These are phyloP conservation scores for Anthopleura xanthogrammica DNA, from an alignment of 92 coral and sea anemone species.

Conservation along the genomic window DNA sequence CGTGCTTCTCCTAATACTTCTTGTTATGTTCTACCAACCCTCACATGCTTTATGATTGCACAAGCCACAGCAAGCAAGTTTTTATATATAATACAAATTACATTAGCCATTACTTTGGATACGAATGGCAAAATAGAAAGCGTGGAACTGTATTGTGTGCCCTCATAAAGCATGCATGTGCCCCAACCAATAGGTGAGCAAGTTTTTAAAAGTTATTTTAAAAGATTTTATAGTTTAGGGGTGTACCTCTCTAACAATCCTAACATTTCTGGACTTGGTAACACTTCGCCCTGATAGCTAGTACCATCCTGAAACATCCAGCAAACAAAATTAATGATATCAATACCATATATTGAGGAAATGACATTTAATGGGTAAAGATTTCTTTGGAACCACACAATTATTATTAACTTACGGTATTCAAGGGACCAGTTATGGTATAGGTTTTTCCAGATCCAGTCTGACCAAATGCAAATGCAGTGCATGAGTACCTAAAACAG, in stretches of 20 bases:
- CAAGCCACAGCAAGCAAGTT: no score
- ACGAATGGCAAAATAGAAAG: no score
- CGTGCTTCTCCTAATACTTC: no score
- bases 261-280: conserved; percentile 74
- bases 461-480: conserved; percentile 97
- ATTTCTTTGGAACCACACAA: no score
- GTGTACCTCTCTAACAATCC: conserved; percentile 81
- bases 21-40: no score
- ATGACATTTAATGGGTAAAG: background rate
- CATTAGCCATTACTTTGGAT: no score
- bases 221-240: background rate
- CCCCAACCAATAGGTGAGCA: background rate
- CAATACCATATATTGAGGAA: no score
- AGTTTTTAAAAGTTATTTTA: background rate
- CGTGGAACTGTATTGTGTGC: no score
- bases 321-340: background rate
- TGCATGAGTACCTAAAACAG: conserved; percentile 82
- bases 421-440: conserved; percentile 95
- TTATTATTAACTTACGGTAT: conserved; percentile 44
- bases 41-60: no score
- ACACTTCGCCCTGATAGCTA: conserved; percentile 41
- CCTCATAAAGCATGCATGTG: no score
- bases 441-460: conserved; percentile 99
- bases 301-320: conserved; percentile 35
- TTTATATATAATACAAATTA: no score